phyloP scores from a whole-genome alignment of 2,888 invertebrate species.

The Scaptomyza parva region DNA sequence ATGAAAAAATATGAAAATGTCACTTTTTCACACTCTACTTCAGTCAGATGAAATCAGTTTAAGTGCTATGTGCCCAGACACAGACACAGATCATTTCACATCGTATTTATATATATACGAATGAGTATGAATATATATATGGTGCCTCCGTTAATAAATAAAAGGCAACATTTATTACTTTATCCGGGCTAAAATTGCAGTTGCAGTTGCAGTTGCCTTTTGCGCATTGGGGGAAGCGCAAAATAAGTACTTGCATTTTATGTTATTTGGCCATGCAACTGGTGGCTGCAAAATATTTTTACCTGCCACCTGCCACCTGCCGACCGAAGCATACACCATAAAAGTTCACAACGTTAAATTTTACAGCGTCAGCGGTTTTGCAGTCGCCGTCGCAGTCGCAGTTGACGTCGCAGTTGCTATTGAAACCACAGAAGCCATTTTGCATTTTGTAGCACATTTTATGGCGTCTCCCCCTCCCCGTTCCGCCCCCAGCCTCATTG shows the following conservation, averaged over 20 bases:
- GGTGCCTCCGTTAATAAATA: slow-evolving; percentile 62
- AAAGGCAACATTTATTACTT: slow-evolving; percentile 77
- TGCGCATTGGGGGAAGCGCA: not conserved
- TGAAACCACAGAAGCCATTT: slow-evolving; percentile 80
- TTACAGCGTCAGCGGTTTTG: slow-evolving; percentile 66
- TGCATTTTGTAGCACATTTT: slow-evolving; percentile 81
- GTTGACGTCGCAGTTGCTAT: slow-evolving; percentile 61
- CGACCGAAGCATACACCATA: slow-evolving; percentile 48
- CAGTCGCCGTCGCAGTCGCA: slow-evolving; percentile 3
- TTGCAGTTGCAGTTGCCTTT: slow-evolving; percentile 20
- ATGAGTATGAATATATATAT: not conserved
- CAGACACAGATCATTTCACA: slow-evolving; percentile 44
- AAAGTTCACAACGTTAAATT: slow-evolving; percentile 74
- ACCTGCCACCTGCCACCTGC: slow-evolving; percentile 51
- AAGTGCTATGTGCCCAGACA: slow-evolving; percentile 40
- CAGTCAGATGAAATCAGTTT: slow-evolving; percentile 30
- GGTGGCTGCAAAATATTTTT: slow-evolving; percentile 58
- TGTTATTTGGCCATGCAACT: slow-evolving; percentile 76
- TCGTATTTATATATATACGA: slow-evolving; percentile 1
- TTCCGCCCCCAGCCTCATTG: no score
- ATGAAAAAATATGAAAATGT: no score
- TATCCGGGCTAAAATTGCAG: slow-evolving; percentile 44
- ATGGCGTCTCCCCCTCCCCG: no score
- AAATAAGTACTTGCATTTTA: slow-evolving; percentile 62
- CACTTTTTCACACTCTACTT: slow-evolving; percentile 4